Conservation (phyloP, 2,797 vertebrate species). For the Hylomyscus alleni region DNA sequence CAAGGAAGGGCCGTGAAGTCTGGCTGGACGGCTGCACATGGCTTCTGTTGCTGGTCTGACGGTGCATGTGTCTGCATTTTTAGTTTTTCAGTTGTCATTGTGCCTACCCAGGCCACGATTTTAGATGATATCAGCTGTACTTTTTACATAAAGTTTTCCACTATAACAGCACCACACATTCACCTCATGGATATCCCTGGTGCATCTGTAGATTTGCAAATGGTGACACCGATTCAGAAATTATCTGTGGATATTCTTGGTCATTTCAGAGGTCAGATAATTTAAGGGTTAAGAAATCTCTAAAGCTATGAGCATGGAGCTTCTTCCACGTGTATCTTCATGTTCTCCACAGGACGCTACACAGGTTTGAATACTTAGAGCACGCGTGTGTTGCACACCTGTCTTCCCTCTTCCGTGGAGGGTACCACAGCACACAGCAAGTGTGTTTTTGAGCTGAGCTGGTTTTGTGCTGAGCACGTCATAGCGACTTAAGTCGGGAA, state of each 20-base stretch:
- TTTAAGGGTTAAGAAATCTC: background rate
- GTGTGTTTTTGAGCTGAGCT: background rate
- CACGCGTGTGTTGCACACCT: too few relatives aligned
- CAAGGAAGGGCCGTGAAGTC: background rate
- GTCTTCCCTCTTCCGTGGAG: background rate
- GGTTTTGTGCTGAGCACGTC: background rate
- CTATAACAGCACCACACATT: background rate
- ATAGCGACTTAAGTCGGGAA: background rate
- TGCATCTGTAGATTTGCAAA: background rate
- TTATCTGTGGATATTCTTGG: background rate
- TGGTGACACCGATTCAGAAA: background rate
- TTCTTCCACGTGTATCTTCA: background rate
- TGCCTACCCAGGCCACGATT: background rate
- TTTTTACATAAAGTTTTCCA: background rate
- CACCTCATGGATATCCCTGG: background rate
- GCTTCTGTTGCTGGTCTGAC: slow-evolving; percentile 5
- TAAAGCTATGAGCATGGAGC: background rate
- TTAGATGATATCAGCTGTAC: slow-evolving; percentile 32
- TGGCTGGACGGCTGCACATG: background rate
- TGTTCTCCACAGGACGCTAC: background rate
- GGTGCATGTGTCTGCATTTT: background rate
- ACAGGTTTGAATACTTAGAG: background rate
- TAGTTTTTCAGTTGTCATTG: slow-evolving; percentile 27
- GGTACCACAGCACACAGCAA: background rate
- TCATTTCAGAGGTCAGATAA: background rate